These are phyloP conservation scores for Lamproptera curius DNA, from an alignment of 2,888 invertebrate species.

Conservation along the genomic window DNA sequence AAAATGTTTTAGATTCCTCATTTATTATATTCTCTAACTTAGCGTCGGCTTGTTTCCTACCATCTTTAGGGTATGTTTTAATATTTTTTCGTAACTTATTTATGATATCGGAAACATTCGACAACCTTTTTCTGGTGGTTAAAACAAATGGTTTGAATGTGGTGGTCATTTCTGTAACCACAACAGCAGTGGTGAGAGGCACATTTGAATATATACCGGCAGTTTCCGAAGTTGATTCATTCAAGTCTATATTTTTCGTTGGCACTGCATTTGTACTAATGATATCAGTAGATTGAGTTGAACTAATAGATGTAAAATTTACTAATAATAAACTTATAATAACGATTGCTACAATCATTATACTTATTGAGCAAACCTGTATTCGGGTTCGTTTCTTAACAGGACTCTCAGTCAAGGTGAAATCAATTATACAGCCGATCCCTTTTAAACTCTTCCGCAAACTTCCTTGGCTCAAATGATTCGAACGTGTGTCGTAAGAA, in stretches of 20 bases:
- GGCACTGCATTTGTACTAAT: constrained; percentile 70
- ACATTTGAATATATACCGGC: constrained; percentile 44
- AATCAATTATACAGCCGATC: constrained; percentile 66
- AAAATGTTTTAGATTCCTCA: constrained; percentile 63
- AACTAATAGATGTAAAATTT: constrained; percentile 67
- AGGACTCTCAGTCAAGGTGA: constrained; percentile 62
- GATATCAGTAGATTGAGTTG: constrained; percentile 50
- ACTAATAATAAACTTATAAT: constrained; percentile 72
- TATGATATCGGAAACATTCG: constrained; percentile 46
- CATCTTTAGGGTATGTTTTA: constrained; percentile 58
- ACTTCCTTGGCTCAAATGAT: constrained; percentile 48
- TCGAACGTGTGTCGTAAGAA: constrained; percentile 51
- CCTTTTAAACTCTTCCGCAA: constrained; percentile 68
- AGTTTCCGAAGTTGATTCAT: constrained; percentile 51
- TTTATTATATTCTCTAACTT: constrained; percentile 51
- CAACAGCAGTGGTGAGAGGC: constrained; percentile 31
- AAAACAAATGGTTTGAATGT: constrained; percentile 35
- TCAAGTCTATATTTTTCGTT: constrained; percentile 50
- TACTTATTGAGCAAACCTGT: constrained; percentile 74
- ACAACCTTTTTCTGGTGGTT: constrained; percentile 40
- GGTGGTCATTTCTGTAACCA: constrained; percentile 35
- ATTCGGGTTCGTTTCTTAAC: constrained; percentile 70
- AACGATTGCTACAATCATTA: constrained; percentile 72
- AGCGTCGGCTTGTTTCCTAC: constrained; percentile 39
- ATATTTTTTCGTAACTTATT: constrained; percentile 67